phyloP scores from a whole-genome alignment of 2,888 invertebrate genomes.

The Hyposoter didymator region DNA sequence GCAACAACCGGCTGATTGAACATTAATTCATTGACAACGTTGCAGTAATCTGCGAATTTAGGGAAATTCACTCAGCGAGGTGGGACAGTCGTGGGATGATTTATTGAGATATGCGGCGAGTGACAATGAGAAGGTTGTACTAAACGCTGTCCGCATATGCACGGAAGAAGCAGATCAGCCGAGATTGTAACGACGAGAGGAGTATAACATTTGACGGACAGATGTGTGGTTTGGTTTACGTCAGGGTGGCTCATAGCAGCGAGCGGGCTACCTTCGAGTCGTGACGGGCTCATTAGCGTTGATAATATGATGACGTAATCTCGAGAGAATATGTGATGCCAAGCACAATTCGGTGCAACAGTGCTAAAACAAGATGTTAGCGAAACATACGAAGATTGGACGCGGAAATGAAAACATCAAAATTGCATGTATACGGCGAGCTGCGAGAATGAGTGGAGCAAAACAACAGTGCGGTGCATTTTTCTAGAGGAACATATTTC shows the following conservation, averaged over 20 bases:
- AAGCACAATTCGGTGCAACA: background rate
- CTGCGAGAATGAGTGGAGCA: background rate
- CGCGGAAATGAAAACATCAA: background rate
- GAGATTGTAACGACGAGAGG: slow-evolving; percentile 29
- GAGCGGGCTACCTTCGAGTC: slow-evolving; percentile 39
- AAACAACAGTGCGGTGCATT: background rate
- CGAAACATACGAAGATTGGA: background rate
- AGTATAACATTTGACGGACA: slow-evolving; percentile 46
- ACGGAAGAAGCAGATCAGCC: slow-evolving; percentile 20
- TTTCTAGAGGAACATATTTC: background rate
- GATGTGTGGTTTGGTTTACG: slow-evolving; percentile 48
- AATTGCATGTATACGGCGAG: background rate
- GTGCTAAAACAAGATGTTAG: background rate
- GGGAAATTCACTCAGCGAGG: background rate
- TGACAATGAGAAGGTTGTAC: slow-evolving; percentile 10
- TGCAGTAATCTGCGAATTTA: background rate
- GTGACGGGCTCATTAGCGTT: slow-evolving; percentile 30
- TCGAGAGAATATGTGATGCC: background rate
- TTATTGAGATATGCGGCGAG: background rate
- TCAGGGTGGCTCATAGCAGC: slow-evolving; percentile 26
- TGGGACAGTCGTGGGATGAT: background rate
- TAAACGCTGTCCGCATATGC: background rate
- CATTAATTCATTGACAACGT: background rate
- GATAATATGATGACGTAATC: slow-evolving; percentile 54
- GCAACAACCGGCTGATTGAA: background rate